phyloP scores from a whole-genome alignment of 2,888 invertebrate genomes.

The Achlya flavicornis region DNA sequence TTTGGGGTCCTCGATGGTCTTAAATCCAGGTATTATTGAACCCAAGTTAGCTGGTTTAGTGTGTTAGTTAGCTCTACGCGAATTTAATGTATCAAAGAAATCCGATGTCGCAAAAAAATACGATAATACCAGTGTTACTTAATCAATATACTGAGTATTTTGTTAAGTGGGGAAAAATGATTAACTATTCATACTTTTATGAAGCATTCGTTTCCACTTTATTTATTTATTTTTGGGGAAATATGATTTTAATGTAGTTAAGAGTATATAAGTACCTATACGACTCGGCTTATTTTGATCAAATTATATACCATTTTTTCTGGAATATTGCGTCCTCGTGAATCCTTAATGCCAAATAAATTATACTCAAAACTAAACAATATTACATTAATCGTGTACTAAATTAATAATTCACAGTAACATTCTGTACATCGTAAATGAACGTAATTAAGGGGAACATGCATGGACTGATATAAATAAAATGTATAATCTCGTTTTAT shows the following conservation, averaged over 20 bases:
- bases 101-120: neutral
- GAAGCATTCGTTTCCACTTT: too few relatives aligned
- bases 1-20: constrained; percentile 2
- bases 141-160: neutral
- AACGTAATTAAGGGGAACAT: constrained; percentile 57
- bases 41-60: constrained; percentile 4
- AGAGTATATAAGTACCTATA: too few relatives aligned
- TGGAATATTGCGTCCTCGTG: constrained; percentile 77
- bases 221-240: neutral
- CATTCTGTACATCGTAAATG: constrained; percentile 48
- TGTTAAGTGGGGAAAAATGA: too few relatives aligned
- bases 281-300: constrained; percentile 14
- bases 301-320: constrained; percentile 24
- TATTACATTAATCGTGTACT: constrained; percentile 23
- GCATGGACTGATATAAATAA: constrained; percentile 53
- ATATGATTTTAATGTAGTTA: neutral
- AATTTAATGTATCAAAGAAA: constrained; percentile 8
- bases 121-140: too few relatives aligned
- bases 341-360: constrained; percentile 74
- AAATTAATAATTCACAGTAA: constrained; percentile 25
- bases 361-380: constrained; percentile 24
- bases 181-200: too few relatives aligned
- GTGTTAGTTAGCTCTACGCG: too few relatives aligned
- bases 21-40: constrained; percentile 10
- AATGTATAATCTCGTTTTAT: constrained; percentile 58